Evolutionary conservation across 2,888 invertebrate genomes (phyloP), one percentile per base, ranked within the genome.

Genomic region (Azorinus chamasolen): DNA sequence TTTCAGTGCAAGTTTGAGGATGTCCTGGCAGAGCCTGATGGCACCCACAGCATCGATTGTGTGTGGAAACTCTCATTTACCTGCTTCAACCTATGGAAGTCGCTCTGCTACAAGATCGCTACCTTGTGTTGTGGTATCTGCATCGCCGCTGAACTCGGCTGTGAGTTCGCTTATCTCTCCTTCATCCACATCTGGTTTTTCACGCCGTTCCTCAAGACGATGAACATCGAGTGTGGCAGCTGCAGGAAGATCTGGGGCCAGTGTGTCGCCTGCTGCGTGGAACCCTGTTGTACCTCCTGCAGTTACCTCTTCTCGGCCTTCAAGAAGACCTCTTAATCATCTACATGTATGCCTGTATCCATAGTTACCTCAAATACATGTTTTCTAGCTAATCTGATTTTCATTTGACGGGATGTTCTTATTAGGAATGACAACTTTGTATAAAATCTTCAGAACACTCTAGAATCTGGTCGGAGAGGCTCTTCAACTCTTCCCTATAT

Each of bases 181-280:
- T 87, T 87, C 69, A 8, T 68, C 10, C 95, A 96, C 93, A 95
- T 96, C 88, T 96, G 96, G 96, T 96, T 95, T 89, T 93, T 95
- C 22, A 95, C 95, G 0, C 96, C 96, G 0, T 95, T 95, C 74
- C 93, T 96, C 55, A 94, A 96, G 69, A 94, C 92, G 74, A 94
- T 95, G 92, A 95, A 95, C 92, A 95, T 96, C 87, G 95, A 95
- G 89, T 81, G 86, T 54, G 83, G 81, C 8, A 82, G 72, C 41
- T 16, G 77, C 51, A 79, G 82, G 81, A 83, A 74, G 39, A 37
- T 83, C 43, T 72, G 94, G 94, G 93, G 95, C 8, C 64, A 84
- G n/a, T 87, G 89, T 59, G 72, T 96, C 90, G 95, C 95, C 62
- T 89, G 88, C 62, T 86, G 72, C 18, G 32, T 83, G 0, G 88